Evolutionary conservation across 2,888 invertebrate genomes (phyloP), one percentile per base, ranked within the genome.

Genomic region (Agonopterix heracliana): DNA sequence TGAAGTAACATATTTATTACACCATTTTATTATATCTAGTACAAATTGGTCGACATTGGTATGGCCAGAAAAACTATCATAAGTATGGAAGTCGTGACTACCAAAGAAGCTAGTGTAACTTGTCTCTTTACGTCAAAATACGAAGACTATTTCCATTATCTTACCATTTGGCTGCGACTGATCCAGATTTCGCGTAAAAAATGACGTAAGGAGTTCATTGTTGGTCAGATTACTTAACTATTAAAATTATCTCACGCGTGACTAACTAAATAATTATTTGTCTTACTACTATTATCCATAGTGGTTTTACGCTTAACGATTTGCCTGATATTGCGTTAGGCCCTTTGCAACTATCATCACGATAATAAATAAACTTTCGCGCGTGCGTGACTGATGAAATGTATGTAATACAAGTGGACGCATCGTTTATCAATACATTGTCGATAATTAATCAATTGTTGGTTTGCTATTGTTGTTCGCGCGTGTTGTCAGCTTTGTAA

Each of bases 381-480:
- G 49, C 49, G 49, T 54, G 48, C 59, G 48, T 60, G 66, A 61
- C 56, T 58, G 50, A 45, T 46, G 57, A 52, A 55, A 53, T 49
- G 41, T 48, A n/a, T 42, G 17, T 41, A 48, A 45, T 47, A 17
- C 13, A 13, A 34, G 38, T 7, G 9, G 35, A 55, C 54, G 51
- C 55, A 51, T 59, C 57, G 65, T 68, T 55, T 53, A 63, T 68
- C 63, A 65, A 26, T 46, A 49, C 48, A 52, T 43, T 5, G 44
- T 38, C 8, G 38, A 57, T 64, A 63, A 63, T 63, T 63, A 63
- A 69, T 66, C 61, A 65, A 62, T 67, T 59, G 62, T 64, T 46
- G 50, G 52, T 44, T 52, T 54, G 52, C 54, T 49, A 57, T 66
- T 66, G 57, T 60, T 47, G 46, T 41, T 40, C 9, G 38, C 38